These are phyloP conservation scores for Drosophila anceps DNA, from an alignment of 2,888 invertebrate species.

Conservation along the genomic window DNA sequence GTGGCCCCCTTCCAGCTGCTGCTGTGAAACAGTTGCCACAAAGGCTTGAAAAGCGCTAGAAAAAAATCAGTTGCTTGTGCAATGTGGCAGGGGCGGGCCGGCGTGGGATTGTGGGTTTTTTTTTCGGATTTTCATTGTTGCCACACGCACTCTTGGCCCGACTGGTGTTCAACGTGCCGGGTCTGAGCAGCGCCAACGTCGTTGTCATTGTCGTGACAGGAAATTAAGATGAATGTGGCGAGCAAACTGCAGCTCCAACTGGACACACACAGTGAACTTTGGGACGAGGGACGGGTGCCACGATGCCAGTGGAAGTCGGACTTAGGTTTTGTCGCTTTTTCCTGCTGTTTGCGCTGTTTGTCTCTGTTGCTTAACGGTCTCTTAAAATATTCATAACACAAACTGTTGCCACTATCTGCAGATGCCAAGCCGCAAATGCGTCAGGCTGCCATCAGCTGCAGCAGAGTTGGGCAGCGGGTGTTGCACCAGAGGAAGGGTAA, in stretches of 20 bases:
- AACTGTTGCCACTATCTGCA: conserved; percentile 74
- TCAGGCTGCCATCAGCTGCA: conserved; percentile 23
- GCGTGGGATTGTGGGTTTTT: conserved; percentile 1
- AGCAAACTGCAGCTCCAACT: conserved; percentile 74
- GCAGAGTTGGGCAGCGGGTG: neutral
- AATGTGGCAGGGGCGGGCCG: conserved; percentile 29
- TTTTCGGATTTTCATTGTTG: conserved; percentile 23
- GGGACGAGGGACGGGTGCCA: neutral
- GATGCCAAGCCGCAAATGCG: conserved; percentile 56
- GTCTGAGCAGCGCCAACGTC: conserved; percentile 50
- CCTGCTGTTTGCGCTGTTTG: conserved; percentile 46
- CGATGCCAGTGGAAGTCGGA: conserved; percentile 22
- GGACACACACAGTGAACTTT: conserved; percentile 23
- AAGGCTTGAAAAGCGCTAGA: conserved; percentile 71
- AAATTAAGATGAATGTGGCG: conserved; percentile 81
- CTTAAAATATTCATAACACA: conserved; percentile 79
- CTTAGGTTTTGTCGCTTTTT: conserved; percentile 45
- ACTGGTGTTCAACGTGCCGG: conserved; percentile 27
- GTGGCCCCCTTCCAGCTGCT: conserved; percentile 5
- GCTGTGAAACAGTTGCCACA: conserved; percentile 65
- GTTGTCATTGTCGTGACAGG: conserved; percentile 81
- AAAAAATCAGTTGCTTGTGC: conserved; percentile 46
- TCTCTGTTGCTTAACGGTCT: conserved; percentile 50
- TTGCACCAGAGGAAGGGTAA: conserved; percentile 10
- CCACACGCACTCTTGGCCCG: conserved; percentile 58